Percentiles rank a stretch among this genome's conserved stretches.
Conservation (phyloP, 2,888 invertebrate genomes). For the Galerucella nymphaeae region DNA sequence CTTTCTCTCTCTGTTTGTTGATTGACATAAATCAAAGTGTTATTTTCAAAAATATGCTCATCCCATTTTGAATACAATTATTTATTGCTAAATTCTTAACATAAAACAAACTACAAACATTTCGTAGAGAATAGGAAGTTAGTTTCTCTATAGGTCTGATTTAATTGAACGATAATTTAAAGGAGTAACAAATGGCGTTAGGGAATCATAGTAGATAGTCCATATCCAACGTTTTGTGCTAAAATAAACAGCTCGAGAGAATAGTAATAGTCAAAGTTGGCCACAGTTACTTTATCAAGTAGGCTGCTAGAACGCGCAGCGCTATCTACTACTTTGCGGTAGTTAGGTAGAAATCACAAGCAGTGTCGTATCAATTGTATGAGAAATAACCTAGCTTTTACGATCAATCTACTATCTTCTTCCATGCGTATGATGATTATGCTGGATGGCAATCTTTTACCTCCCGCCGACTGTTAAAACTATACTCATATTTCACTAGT, state of each 20-base stretch:
- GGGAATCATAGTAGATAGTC: conserved; percentile 41
- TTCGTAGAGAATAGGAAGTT: conserved; percentile 6
- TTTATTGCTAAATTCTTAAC: not conserved
- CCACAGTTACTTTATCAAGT: conserved; percentile 64
- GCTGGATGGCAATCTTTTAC: too few species aligned
- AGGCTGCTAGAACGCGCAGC: conserved; percentile 45
- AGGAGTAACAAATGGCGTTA: conserved; percentile 40
- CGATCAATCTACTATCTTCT: too few species aligned
- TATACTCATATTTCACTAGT: too few species aligned
- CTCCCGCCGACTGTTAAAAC: too few species aligned
- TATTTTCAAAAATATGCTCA: too few species aligned
- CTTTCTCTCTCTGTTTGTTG: too few species aligned
- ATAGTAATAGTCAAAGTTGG: conserved; percentile 64
- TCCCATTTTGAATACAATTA: too few species aligned
- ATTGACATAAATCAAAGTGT: too few species aligned
- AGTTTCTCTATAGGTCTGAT: conserved; percentile 13
- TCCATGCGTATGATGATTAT: too few species aligned
- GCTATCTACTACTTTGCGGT: conserved; percentile 26
- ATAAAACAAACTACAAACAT: conserved; percentile 28
- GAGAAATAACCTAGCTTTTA: too few species aligned
- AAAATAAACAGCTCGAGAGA: conserved; percentile 63
- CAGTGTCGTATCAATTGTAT: not conserved
- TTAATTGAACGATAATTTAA: conserved; percentile 50
- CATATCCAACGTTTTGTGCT: conserved; percentile 38
- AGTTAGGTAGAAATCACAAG: conserved; percentile 21